These are phyloP conservation scores for Elgaria multicarinata DNA, from an alignment of 2,113 vertebrate genomes.

Conservation along the genomic window DNA sequence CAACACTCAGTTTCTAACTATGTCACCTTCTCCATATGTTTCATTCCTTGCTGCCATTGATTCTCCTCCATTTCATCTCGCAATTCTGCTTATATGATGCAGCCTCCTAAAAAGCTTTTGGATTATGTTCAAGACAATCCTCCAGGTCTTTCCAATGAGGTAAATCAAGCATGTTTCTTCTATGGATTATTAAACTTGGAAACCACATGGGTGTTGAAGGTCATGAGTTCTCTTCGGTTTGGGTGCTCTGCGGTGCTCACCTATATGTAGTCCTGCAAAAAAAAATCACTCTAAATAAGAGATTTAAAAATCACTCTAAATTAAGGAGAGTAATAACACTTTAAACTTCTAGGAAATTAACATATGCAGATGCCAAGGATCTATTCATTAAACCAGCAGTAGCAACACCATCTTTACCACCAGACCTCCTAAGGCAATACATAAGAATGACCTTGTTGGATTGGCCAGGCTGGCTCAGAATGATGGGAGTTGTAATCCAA, in stretches of 20 bases:
- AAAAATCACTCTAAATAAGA: conserved; percentile 35
- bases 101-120: conserved; percentile 99
- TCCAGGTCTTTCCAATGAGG: conserved; percentile 90
- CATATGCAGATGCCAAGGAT: conserved; percentile 50
- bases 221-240: conserved; percentile 35
- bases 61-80: conserved; percentile 90
- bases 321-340: conserved; percentile 51
- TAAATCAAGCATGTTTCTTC: conserved; percentile 83
- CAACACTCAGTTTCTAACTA: conserved; percentile 84
- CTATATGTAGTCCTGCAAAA: neutral
- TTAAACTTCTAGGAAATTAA: conserved; percentile 65
- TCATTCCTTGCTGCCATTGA: conserved; percentile 90
- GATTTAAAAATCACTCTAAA: conserved; percentile 23
- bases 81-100: conserved; percentile 85
- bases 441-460: neutral
- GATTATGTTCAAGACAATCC: conserved; percentile 98
- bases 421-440: neutral
- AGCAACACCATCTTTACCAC: neutral
- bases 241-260: neutral
- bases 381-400: neutral
- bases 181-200: conserved; percentile 64
- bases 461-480: no score
- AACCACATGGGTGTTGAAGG: conserved; percentile 50
- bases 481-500: neutral
- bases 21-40: conserved; percentile 92